phyloP scores from a whole-genome alignment of 2,888 invertebrate genomes.

The Thereva nobilitata region DNA sequence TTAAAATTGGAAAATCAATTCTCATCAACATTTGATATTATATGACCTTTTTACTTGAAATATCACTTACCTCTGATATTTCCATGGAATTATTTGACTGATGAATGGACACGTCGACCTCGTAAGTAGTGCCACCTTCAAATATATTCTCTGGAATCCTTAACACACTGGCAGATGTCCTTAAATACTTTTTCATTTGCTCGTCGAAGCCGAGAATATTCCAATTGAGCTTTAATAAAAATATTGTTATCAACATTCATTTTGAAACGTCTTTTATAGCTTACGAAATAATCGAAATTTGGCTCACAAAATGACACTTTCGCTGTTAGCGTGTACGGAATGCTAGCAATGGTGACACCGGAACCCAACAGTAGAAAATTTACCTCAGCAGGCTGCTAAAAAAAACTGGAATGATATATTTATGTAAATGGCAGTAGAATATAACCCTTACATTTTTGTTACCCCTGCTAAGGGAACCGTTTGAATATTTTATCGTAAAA shows the following conservation, averaged over 20 bases:
- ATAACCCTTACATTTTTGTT: not conserved
- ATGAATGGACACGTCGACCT: slow-evolving; percentile 8
- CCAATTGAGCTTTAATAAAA: slow-evolving; percentile 9
- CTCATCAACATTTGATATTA: not conserved
- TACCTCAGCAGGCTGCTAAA: not conserved
- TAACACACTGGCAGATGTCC: slow-evolving; percentile 4
- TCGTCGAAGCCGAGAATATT: slow-evolving; percentile 7
- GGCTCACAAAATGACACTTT: slow-evolving; percentile 13
- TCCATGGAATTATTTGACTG: slow-evolving; percentile 12
- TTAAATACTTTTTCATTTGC: not conserved
- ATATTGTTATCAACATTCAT: not conserved
- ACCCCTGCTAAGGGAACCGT: not conserved
- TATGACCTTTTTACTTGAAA: slow-evolving; percentile 16
- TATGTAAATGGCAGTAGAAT: not conserved
- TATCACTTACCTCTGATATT: slow-evolving; percentile 11
- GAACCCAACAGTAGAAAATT: slow-evolving; percentile 10
- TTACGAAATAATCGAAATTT: slow-evolving; percentile 11
- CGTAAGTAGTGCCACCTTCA: slow-evolving; percentile 1
- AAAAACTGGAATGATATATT: not conserved
- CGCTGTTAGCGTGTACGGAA: slow-evolving; percentile 7
- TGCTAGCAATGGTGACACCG: not conserved
- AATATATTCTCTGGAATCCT: slow-evolving; percentile 4
- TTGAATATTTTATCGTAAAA: slow-evolving; percentile 19
- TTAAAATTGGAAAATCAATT: slow-evolving; percentile 1
- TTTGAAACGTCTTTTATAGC: not conserved